Percentiles rank a stretch among this genome's conserved stretches.
Evolutionary conservation across 2,888 invertebrate species (phyloP).

Genomic region (Congeria kusceri): DNA sequence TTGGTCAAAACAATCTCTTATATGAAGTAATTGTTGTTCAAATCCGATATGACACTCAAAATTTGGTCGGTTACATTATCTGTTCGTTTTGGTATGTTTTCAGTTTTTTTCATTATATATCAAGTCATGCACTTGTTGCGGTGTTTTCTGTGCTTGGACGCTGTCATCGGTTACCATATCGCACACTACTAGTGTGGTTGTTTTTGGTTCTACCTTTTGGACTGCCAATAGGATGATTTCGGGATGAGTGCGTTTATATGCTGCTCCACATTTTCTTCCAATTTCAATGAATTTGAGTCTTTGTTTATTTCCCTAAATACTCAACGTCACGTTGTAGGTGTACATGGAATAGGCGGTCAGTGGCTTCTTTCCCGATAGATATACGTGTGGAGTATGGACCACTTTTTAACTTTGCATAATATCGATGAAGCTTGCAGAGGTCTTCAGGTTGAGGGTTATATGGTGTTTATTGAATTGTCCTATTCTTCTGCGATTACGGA

Average conservation of each 20-base stretch:
- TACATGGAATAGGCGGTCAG: neutral
- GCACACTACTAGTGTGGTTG: no score
- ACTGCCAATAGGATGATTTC: neutral
- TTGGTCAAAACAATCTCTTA: no score
- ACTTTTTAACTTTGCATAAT: constrained; percentile 3
- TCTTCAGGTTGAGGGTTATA: neutral
- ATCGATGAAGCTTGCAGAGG: neutral
- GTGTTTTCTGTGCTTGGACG: no score
- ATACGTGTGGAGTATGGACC: constrained; percentile 5
- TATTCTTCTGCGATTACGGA: neutral
- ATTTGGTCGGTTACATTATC: no score
- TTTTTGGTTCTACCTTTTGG: no score
- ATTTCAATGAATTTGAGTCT: neutral
- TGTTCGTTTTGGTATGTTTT: no score
- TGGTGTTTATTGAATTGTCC: neutral
- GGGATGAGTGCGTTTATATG: constrained; percentile 1
- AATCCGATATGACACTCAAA: no score
- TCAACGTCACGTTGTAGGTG: neutral
- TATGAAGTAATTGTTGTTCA: no score
- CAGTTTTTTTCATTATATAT: no score
- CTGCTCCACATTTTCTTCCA: neutral
- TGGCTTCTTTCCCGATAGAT: neutral
- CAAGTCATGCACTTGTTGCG: no score
- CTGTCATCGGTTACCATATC: no score
- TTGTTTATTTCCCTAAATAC: neutral